Evolutionary conservation across 1,140 invertebrate species (phyloP).

Genomic region (Drosophila yakuba): DNA sequence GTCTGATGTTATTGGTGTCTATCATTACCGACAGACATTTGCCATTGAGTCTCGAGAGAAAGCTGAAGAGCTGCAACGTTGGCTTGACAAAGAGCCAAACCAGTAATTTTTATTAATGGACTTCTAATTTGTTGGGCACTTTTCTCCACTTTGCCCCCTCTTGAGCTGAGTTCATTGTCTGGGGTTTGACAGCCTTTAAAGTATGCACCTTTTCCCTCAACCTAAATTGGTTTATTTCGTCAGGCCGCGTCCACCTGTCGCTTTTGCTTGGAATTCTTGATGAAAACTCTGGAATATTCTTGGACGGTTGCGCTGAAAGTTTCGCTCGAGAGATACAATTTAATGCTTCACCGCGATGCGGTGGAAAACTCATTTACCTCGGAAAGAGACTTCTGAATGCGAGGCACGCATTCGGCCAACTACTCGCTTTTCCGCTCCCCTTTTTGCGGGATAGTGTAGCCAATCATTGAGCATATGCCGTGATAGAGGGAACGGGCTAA

Average conservation of each 20-base stretch:
- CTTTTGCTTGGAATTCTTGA: slow-evolving; percentile 4
- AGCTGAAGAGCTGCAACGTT: slow-evolving; percentile 4
- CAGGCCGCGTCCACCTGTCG: slow-evolving; percentile 33
- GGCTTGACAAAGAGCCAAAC: slow-evolving; percentile 7
- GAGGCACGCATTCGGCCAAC: slow-evolving; percentile 56
- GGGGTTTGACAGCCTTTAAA: slow-evolving; percentile 4
- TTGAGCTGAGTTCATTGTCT: neutral
- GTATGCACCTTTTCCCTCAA: slow-evolving; percentile 2
- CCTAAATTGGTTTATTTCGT: slow-evolving; percentile 12
- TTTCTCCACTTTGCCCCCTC: slow-evolving; percentile 23
- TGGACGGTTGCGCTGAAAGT: slow-evolving; percentile 53
- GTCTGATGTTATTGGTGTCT: slow-evolving; percentile 38
- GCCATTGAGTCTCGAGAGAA: slow-evolving; percentile 17
- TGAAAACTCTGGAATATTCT: slow-evolving; percentile 33
- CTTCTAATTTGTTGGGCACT: slow-evolving; percentile 63
- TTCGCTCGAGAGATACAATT: slow-evolving; percentile 68
- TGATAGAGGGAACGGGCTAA: slow-evolving; percentile 23
- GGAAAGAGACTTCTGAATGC: slow-evolving; percentile 40
- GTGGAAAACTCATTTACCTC: slow-evolving; percentile 56
- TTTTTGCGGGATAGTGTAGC: slow-evolving; percentile 51
- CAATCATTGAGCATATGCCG: slow-evolving; percentile 78
- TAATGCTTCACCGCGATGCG: slow-evolving; percentile 70
- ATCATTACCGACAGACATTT: slow-evolving; percentile 66
- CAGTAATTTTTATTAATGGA: slow-evolving; percentile 71
- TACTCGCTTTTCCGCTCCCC: slow-evolving; percentile 3